Evolutionary conservation across 2,888 invertebrate species (phyloP), one percentile per base, ranked within the genome.

Genomic region (Eubasilissa splendida): DNA sequence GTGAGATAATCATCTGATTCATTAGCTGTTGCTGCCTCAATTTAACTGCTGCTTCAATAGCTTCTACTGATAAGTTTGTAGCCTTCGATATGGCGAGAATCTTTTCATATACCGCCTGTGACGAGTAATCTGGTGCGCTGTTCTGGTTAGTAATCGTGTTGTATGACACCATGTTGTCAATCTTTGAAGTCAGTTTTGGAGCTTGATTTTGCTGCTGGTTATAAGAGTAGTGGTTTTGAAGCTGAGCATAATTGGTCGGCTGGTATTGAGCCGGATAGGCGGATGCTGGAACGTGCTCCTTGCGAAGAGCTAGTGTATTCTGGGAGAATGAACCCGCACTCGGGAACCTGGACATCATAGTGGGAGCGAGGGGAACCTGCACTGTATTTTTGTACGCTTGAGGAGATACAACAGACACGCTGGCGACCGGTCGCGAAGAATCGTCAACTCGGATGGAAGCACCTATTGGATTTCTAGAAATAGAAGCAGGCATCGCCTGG

Each of bases 21-120:
- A 93, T 86, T 83, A 94, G 86, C 86, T 95, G 94, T 85, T 95
- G 94, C 84, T 95, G 94, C 66, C 94, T 90, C 84, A 94, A 88
- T 4, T 93, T 89, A 76, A 96, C 93, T 0, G 95, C 95, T 10
- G 95, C 93, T 85, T 95, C 94, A 3, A 96, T 92, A 8, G 95
- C 94, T 81, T 95, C 95, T 86, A 95, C 93, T 0, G 95, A 95
- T 33, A 96, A 93, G 86, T 96, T 96, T 14, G 95, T 95, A 5
- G 94, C 94, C 80, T 93, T 92, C 0, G 95, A 91, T 80, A 91
- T 90, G 85, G 91, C 90, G 4, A 88, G 88, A 83, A 91, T 91
- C 86, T 90, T 91, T 4, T 88, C 85, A 85, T 89, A 89, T 11
- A 91, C 89, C 8, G 82, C 68, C 42, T 84, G 78, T 31, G 63